These are phyloP conservation scores for Apamea anceps DNA, from an alignment of 2,888 invertebrate genomes.

Conservation along the genomic window DNA sequence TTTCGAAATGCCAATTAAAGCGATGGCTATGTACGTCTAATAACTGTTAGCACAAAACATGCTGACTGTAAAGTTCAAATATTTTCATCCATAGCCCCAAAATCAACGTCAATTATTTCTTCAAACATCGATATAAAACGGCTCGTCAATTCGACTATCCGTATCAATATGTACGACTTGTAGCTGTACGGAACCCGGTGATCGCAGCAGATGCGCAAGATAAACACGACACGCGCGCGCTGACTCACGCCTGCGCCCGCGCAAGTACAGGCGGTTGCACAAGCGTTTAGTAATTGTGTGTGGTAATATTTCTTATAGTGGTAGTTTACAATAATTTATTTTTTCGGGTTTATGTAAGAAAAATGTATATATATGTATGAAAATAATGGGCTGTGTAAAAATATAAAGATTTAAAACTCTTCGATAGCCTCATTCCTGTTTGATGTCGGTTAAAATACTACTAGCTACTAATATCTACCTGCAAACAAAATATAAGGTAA, in stretches of 20 bases:
- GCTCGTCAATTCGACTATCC: constrained; percentile 23
- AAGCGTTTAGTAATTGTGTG: constrained; percentile 58
- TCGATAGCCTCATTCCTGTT: not conserved
- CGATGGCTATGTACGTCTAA: not conserved
- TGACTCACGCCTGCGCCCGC: constrained; percentile 79
- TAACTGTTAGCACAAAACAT: constrained; percentile 17
- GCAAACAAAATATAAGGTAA: not conserved
- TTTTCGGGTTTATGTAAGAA: not conserved
- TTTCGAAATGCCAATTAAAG: constrained; percentile 29
- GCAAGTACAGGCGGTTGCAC: constrained; percentile 71
- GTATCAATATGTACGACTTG: constrained; percentile 59
- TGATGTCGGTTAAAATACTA: not conserved
- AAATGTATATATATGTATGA: too few relatives aligned
- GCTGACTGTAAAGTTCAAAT: constrained; percentile 21
- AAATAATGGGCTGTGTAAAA: not conserved
- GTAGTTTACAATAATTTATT: not conserved
- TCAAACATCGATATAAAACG: constrained; percentile 21
- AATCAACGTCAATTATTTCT: constrained; percentile 7
- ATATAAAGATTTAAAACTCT: not conserved
- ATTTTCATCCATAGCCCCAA: constrained; percentile 16
- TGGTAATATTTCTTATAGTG: constrained; percentile 15
- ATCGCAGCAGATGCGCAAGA: constrained; percentile 77
- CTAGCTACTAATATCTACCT: not conserved
- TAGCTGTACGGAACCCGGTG: constrained; percentile 65
- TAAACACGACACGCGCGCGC: constrained; percentile 78